Base-by-base conservation (phyloP, 2,888 invertebrate species). In the Lasioglossum morio region DNA sequence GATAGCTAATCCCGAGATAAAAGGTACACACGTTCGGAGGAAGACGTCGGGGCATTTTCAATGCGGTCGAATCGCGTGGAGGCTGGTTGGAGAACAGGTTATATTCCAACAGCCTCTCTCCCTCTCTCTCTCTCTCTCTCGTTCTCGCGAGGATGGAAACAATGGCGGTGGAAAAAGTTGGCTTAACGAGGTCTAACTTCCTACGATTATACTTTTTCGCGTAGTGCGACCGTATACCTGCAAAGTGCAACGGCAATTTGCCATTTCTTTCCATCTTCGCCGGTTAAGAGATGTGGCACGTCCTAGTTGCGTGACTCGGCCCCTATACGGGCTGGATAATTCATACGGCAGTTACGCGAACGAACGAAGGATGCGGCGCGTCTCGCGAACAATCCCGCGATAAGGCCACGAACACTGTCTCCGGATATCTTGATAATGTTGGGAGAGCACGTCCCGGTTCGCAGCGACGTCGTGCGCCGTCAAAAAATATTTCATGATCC, bases 101-200 rank as follows among this genome's bases (percentile, higher is more conserved):
- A 19, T 23, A 10, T 34, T 66, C 66, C 34, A 19, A 53, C 53
- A 23, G 23, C 53, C 34, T 7, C 16, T 4, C 7, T 16, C 30
- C 1, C 63, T 7, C 8, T 37, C 8, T 12, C 23, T 1, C 63
- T 7, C 8, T 37, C 8, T 12, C 23, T 1, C 37, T 37, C 1
- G 23, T 77, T 69, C 46, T 27, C 23, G 60, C 8, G 43, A n/a
- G 16, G 19, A 27, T 60, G 40, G 69, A 48, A 70, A 74, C 34
- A 57, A 69, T 40, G 63, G 77, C n/a, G 12, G 73, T 30, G 30
- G 66, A 82, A 83, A 72, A 77, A 77, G 76, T 76, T 40, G 72
- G 48, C 81, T 73, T 82, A 84, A 84, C 82, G 75, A 85, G 74
- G n/a, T 78, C 74, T 34, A 60, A 66, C 82, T 77, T 84, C 53